Evolutionary conservation across 2,888 invertebrate species (phyloP).

Genomic region (Aspidiotus destructor): DNA sequence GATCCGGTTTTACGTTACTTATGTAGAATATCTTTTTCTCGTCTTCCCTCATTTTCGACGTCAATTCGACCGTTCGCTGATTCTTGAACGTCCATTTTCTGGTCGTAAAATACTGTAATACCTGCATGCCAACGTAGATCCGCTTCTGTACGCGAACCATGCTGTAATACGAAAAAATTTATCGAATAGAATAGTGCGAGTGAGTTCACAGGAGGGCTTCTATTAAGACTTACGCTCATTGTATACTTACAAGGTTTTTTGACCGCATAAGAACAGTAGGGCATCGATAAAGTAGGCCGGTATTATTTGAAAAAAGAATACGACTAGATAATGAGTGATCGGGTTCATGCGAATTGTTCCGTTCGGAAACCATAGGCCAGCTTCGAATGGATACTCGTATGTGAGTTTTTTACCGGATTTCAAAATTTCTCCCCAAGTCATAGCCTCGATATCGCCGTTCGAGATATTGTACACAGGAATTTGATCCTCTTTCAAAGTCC

Average conservation of each 20-base stretch:
- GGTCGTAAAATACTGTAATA: slow-evolving; percentile 70
- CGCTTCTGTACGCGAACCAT: slow-evolving; percentile 56
- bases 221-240: background rate
- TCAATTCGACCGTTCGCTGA: slow-evolving; percentile 50
- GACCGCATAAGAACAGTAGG: slow-evolving; percentile 54
- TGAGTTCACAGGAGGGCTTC: background rate
- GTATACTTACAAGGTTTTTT: slow-evolving; percentile 67
- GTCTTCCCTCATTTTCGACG: slow-evolving; percentile 45
- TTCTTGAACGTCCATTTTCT: slow-evolving; percentile 70
- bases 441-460: slow-evolving; percentile 34
- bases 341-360: slow-evolving; percentile 61
- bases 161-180: slow-evolving; percentile 42
- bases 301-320: slow-evolving; percentile 61
- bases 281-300: slow-evolving; percentile 71
- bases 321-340: slow-evolving; percentile 54
- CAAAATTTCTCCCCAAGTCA: slow-evolving; percentile 72
- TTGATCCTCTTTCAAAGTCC: slow-evolving; percentile 19
- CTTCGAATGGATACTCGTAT: slow-evolving; percentile 62
- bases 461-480: slow-evolving; percentile 36
- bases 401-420: slow-evolving; percentile 53
- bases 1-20: slow-evolving; percentile 36
- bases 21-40: slow-evolving; percentile 53
- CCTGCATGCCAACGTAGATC: slow-evolving; percentile 52
- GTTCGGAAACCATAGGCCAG: slow-evolving; percentile 69
- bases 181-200: background rate